phyloP scores from a whole-genome alignment of 2,797 vertebrate genomes.

The Antennarius maculatus region DNA sequence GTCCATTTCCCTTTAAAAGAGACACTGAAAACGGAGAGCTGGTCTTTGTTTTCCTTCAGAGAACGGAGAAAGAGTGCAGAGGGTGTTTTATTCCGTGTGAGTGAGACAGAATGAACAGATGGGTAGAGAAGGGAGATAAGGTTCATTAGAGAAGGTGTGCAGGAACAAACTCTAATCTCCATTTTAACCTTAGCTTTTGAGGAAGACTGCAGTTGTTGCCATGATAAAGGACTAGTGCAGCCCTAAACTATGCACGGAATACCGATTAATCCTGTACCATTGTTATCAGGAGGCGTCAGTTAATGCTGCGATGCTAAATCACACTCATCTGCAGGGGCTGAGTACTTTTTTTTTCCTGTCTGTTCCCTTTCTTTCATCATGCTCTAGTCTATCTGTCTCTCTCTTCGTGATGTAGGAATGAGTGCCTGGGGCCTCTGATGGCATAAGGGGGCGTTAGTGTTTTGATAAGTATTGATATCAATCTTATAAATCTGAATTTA shows the following conservation, averaged over 20 bases:
- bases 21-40: slow-evolving; percentile 35
- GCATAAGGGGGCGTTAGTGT: slow-evolving; percentile 62
- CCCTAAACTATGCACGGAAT: slow-evolving; percentile 62
- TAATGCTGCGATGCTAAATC: slow-evolving; percentile 62
- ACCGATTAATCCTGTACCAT: slow-evolving; percentile 73
- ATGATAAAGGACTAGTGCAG: slow-evolving; percentile 71
- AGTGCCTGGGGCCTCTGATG: slow-evolving; percentile 59
- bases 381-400: slow-evolving; percentile 52
- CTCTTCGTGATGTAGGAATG: slow-evolving; percentile 50
- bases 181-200: slow-evolving; percentile 81
- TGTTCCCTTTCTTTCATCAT: slow-evolving; percentile 36
- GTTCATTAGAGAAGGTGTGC: slow-evolving; percentile 77
- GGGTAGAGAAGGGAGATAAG: slow-evolving; percentile 71
- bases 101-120: slow-evolving; percentile 61
- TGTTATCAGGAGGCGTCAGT: slow-evolving; percentile 72
- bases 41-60: slow-evolving; percentile 51
- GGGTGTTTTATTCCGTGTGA: slow-evolving; percentile 52
- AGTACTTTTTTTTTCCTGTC: slow-evolving; percentile 55
- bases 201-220: slow-evolving; percentile 61
- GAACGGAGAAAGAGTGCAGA: slow-evolving; percentile 37
- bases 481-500: slow-evolving; percentile 78
- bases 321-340: slow-evolving; percentile 39
- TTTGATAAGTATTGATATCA: slow-evolving; percentile 76
- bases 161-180: slow-evolving; percentile 77
- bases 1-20: slow-evolving; percentile 42